A percentile compares a stretch with the other conserved stretches of the same genome.
phyloP scores from a whole-genome alignment of 2,888 invertebrate genomes.

The Caenorhabditis uteleia region DNA sequence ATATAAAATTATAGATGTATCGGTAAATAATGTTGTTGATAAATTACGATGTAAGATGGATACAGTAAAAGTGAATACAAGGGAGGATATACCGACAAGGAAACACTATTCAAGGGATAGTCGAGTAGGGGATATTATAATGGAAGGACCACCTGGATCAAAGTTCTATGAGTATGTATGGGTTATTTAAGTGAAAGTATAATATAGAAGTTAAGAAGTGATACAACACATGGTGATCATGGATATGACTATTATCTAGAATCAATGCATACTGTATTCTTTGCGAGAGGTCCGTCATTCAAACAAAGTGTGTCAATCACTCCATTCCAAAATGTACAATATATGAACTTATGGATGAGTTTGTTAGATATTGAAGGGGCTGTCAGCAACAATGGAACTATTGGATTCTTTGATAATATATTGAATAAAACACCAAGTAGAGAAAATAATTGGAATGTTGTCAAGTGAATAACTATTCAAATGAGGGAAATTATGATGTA shows the following conservation, averaged over 20 bases:
- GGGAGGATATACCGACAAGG: conserved; percentile 49
- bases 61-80: conserved; percentile 49
- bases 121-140: conserved; percentile 59
- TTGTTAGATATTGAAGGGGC: conserved; percentile 28
- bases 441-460: too few species aligned
- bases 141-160: conserved; percentile 60
- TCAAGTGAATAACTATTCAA: too few species aligned
- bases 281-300: conserved; percentile 62
- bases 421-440: conserved; percentile 15
- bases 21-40: conserved; percentile 41
- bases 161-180: conserved; percentile 48
- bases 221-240: conserved; percentile 55
- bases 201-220: conserved; percentile 44
- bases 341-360: conserved; percentile 57
- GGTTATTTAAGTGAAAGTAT: not conserved
- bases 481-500: too few species aligned
- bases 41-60: conserved; percentile 54
- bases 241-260: conserved; percentile 61
- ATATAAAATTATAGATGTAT: conserved; percentile 23
- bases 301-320: conserved; percentile 42
- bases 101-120: conserved; percentile 55
- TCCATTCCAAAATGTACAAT: conserved; percentile 65
- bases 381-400: conserved; percentile 63
- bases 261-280: conserved; percentile 64
- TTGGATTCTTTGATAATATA: conserved; percentile 48